These are phyloP conservation scores for Lysiphlebus fabarum DNA, from an alignment of 1,140 invertebrate species.

Conservation along the genomic window DNA sequence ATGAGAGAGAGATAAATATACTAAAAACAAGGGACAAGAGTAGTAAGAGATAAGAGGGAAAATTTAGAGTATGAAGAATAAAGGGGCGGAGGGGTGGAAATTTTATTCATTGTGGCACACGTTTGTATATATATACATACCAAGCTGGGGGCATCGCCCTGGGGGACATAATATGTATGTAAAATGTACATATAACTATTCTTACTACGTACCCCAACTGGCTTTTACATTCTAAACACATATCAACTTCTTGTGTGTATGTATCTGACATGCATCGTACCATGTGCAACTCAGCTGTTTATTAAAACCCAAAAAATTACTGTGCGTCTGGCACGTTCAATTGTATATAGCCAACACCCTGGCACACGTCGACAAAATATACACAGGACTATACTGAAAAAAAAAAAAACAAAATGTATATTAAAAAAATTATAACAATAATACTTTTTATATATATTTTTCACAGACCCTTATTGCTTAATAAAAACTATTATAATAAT, in stretches of 20 bases:
- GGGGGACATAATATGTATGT: slow-evolving; percentile 28
- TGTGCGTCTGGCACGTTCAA: slow-evolving; percentile 28
- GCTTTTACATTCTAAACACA: slow-evolving; percentile 15
- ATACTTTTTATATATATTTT: no score
- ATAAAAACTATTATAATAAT: no score
- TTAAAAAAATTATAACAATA: no score
- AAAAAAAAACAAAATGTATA: background rate
- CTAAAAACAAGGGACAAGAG: background rate
- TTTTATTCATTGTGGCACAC: background rate
- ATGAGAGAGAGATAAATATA: background rate
- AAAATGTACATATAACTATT: no score
- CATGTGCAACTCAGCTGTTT: slow-evolving; percentile 48
- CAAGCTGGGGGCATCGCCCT: slow-evolving; percentile 41
- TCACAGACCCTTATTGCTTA: no score
- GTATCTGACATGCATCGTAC: slow-evolving; percentile 30
- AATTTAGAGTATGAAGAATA: background rate
- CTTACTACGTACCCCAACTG: slow-evolving; percentile 16
- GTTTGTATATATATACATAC: slow-evolving; percentile 19
- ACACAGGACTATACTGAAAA: background rate
- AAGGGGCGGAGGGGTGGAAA: no score
- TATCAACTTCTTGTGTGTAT: slow-evolving; percentile 17
- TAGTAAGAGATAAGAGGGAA: slow-evolving; percentile 3
- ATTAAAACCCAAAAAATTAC: slow-evolving; percentile 47
- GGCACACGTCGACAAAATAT: slow-evolving; percentile 11
- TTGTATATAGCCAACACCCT: slow-evolving; percentile 15